Evolutionary conservation across 2,888 invertebrate genomes (phyloP).

Genomic region (Sphaerophoria rueppellii): DNA sequence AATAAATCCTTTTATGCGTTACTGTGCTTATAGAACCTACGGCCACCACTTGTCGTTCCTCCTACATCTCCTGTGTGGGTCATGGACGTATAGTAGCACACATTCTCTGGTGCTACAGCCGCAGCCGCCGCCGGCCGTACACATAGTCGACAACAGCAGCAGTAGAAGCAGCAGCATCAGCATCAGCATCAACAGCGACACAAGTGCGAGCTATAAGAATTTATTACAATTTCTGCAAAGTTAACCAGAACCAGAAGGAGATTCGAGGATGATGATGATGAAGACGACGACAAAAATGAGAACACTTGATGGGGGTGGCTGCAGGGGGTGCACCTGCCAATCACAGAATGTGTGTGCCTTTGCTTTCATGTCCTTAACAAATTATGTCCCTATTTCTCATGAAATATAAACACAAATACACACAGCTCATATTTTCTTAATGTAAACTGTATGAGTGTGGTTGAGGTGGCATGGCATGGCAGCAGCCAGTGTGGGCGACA

Average conservation of each 20-base stretch:
- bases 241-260: constrained; percentile 69
- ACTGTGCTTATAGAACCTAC: constrained; percentile 55
- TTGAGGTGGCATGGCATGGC: not conserved
- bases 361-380: constrained; percentile 56
- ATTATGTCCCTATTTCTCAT: constrained; percentile 58
- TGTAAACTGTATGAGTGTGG: not conserved
- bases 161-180: constrained; percentile 19
- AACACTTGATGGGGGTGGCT: constrained; percentile 10
- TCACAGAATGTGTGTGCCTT: constrained; percentile 58
- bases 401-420: constrained; percentile 36
- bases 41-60: constrained; percentile 45
- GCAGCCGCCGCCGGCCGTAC: not conserved
- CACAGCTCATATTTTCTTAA: constrained; percentile 14
- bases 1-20: constrained; percentile 61
- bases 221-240: constrained; percentile 71
- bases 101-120: constrained; percentile 15
- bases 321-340: constrained; percentile 65
- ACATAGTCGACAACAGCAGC: constrained; percentile 32
- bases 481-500: too few relatives aligned
- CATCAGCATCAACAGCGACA: constrained; percentile 33
- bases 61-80: constrained; percentile 61
- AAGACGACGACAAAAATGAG: constrained; percentile 26
- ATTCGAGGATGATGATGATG: constrained; percentile 33
- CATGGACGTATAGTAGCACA: constrained; percentile 62
- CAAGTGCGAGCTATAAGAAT: constrained; percentile 67